Percentiles rank a stretch among this genome's conserved stretches.
These are phyloP conservation scores for Lithophane semibrunnea DNA, from an alignment of 2,888 invertebrate genomes.

Conservation along the genomic window DNA sequence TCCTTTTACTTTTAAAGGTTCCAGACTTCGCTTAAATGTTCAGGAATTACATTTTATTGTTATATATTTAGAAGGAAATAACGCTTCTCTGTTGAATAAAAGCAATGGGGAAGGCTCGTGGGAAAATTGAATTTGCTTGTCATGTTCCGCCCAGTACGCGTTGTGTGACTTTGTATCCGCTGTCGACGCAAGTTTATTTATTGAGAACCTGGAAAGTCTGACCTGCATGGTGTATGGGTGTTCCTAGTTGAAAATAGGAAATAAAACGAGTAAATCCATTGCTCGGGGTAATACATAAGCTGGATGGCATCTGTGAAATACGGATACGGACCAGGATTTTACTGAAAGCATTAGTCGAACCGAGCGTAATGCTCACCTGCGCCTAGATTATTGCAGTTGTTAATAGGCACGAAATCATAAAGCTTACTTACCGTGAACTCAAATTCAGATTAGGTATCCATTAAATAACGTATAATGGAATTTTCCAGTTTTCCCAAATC, in stretches of 20 bases:
- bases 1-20: conserved; percentile 68
- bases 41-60: conserved; percentile 66
- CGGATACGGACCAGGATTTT: conserved; percentile 36
- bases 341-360: conserved; percentile 44
- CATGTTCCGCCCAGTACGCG: conserved; percentile 63
- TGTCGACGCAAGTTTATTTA: conserved; percentile 57
- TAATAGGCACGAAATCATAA: conserved; percentile 52
- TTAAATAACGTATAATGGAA: conserved; percentile 17
- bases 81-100: conserved; percentile 66
- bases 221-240: conserved; percentile 21
- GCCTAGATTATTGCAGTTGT: conserved; percentile 59
- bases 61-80: conserved; percentile 66
- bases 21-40: conserved; percentile 64
- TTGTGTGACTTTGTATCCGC: conserved; percentile 63
- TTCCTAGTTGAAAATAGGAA: conserved; percentile 18
- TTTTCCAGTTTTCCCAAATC: conserved; percentile 52
- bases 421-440: conserved; percentile 20
- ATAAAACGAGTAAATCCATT: conserved; percentile 53
- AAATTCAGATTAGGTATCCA: conserved; percentile 22
- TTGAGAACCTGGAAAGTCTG: conserved; percentile 39
- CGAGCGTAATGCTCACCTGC: conserved; percentile 62
- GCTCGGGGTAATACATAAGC: conserved; percentile 33
- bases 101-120: conserved; percentile 59
- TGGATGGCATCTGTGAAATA: conserved; percentile 49
- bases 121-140: conserved; percentile 69